Evolutionary conservation across 2,797 vertebrate genomes (phyloP).

Genomic region (Pipistrellus pipistrellus): DNA sequence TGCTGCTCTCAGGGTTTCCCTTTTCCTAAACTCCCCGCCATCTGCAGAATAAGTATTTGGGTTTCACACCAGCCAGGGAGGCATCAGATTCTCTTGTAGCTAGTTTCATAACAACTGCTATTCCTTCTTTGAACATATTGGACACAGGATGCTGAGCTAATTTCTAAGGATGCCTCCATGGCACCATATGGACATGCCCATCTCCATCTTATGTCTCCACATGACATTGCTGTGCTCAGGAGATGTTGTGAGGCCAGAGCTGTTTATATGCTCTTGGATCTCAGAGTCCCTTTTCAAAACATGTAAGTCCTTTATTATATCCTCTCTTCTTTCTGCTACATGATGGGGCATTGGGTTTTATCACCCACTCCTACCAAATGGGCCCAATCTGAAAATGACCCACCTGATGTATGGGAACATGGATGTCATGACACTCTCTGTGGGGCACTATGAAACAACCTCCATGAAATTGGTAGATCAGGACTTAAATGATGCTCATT

Average conservation of each 20-base stretch:
- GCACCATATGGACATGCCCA: rapidly evolving
- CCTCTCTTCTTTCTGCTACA: not conserved
- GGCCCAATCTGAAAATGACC: not conserved
- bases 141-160: not conserved
- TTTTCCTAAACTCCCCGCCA: not conserved
- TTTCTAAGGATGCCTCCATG: not conserved
- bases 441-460: not conserved
- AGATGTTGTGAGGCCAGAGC: not conserved
- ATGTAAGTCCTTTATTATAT: not conserved
- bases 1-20: not conserved
- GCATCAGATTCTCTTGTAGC: not conserved
- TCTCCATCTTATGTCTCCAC: not conserved
- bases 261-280: not conserved
- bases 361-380: not conserved
- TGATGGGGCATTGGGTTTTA: not conserved
- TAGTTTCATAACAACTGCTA: not conserved
- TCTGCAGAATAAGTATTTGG: not conserved
- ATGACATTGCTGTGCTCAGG: not conserved
- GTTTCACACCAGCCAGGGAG: not conserved
- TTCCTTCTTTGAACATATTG: not conserved
- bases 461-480: not conserved
- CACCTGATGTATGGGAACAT: not conserved
- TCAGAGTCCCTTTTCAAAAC: not conserved
- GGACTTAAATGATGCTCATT: not conserved
- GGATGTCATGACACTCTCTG: not conserved